Percentiles rank a stretch among this genome's conserved stretches.
These are phyloP conservation scores for Plectrocnemia conspersa DNA, from an alignment of 1,140 invertebrate species.

Conservation along the genomic window DNA sequence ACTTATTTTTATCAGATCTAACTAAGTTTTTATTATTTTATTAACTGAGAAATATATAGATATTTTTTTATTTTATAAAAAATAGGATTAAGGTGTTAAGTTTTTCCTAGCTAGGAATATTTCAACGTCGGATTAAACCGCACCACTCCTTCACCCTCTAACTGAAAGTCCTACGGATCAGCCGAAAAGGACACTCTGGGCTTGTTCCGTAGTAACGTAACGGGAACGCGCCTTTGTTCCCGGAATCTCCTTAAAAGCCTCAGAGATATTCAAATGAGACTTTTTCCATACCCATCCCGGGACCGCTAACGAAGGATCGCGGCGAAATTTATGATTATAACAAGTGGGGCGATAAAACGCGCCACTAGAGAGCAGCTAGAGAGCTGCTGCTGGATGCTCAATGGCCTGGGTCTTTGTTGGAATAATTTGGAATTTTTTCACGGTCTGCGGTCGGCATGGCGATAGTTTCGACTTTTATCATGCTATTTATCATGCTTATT, in stretches of 20 bases:
- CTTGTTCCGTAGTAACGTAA: not conserved
- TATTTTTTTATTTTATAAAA: no score
- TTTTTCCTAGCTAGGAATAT: no score
- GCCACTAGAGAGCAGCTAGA: not conserved
- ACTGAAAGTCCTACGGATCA: no score
- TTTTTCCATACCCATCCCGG: not conserved
- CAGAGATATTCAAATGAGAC: conserved; percentile 18
- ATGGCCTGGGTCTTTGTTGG: not conserved
- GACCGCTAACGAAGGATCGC: conserved; percentile 6
- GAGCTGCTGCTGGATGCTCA: not conserved
- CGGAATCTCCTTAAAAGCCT: conserved; percentile 18
- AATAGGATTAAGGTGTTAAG: no score
- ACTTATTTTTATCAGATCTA: no score
- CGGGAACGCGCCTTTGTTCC: conserved; percentile 2
- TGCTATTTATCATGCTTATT: not conserved
- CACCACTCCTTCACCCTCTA: no score
- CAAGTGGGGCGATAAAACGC: conserved; percentile 8
- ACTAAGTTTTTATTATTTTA: no score
- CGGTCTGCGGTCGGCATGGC: no score
- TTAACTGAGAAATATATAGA: no score
- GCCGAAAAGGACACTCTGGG: not conserved
- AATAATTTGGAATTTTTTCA: not conserved
- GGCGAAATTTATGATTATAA: conserved; percentile 8
- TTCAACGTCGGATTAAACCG: no score
- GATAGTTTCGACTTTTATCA: not conserved